phyloP scores from a whole-genome alignment of 1,140 invertebrate genomes.

The Papilio helenus region DNA sequence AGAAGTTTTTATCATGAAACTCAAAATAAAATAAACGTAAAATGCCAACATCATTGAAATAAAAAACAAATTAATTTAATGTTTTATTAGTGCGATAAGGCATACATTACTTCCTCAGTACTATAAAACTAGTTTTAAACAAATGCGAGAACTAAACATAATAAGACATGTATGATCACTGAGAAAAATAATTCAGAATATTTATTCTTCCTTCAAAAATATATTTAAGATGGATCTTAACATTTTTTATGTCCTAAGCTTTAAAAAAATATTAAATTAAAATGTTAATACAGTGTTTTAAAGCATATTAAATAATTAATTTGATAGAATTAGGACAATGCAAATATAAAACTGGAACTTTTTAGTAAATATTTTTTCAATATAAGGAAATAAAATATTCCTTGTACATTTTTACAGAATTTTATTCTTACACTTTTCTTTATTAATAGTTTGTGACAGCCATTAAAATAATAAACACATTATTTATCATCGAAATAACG shows the following conservation, averaged over 20 bases:
- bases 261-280: constrained; percentile 2
- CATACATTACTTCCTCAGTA: constrained; percentile 51
- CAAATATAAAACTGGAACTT: constrained; percentile 1
- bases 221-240: neutral
- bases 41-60: constrained; percentile 31
- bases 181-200: neutral
- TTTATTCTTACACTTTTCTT: no score
- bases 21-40: neutral
- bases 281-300: constrained; percentile 28
- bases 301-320: constrained; percentile 21
- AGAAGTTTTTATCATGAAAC: neutral
- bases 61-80: constrained; percentile 54
- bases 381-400: no score
- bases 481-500: no score
- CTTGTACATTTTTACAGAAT: no score
- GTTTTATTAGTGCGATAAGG: constrained; percentile 71
- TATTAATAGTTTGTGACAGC: no score
- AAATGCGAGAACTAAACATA: constrained; percentile 28
- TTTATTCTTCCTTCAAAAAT: neutral
- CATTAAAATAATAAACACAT: no score
- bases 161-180: neutral
- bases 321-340: constrained; percentile 5
- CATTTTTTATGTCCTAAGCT: neutral
- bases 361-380: neutral
- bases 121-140: constrained; percentile 42